A percentile compares a stretch with the other conserved stretches of the same genome.
These are phyloP conservation scores for Chelonoidis abingdonii DNA, from an alignment of 2,113 vertebrate genomes.

Conservation along the genomic window DNA sequence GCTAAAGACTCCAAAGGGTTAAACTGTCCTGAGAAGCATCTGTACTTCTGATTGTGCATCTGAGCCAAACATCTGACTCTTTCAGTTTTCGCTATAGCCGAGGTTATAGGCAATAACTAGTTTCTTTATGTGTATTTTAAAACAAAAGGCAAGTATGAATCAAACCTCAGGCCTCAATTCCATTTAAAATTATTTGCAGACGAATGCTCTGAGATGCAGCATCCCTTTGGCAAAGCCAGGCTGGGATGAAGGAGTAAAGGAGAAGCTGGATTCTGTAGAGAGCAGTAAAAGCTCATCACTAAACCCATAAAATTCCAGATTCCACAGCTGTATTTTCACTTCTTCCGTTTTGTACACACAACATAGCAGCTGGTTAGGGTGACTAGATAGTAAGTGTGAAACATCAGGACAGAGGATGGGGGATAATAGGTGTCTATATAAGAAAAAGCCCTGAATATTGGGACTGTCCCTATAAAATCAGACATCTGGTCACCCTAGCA, in stretches of 20 bases:
- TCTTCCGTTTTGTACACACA: neutral
- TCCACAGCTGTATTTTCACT: neutral
- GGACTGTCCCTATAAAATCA: neutral
- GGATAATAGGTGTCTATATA: too few relatives aligned
- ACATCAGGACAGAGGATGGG: too few relatives aligned
- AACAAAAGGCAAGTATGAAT: neutral
- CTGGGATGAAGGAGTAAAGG: neutral
- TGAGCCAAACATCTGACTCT: neutral
- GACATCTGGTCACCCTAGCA: neutral
- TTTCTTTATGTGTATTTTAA: conserved; percentile 15
- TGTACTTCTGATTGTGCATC: neutral
- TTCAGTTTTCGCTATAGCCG: conserved; percentile 8
- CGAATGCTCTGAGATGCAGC: neutral
- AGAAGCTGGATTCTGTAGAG: neutral
- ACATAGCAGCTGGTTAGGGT: neutral
- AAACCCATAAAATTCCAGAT: neutral
- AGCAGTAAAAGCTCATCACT: neutral
- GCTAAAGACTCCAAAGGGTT: conserved; percentile 19
- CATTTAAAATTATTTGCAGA: neutral
- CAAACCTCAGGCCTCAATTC: neutral
- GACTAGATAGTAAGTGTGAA: neutral
- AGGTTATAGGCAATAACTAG: neutral
- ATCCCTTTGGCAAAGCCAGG: neutral
- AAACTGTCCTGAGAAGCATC: neutral
- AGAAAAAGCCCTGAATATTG: too few relatives aligned